Percentiles rank a stretch among this genome's conserved stretches.
Conservation (phyloP, 2,113 vertebrate genomes). For the Ceuthmochares aereus region DNA sequence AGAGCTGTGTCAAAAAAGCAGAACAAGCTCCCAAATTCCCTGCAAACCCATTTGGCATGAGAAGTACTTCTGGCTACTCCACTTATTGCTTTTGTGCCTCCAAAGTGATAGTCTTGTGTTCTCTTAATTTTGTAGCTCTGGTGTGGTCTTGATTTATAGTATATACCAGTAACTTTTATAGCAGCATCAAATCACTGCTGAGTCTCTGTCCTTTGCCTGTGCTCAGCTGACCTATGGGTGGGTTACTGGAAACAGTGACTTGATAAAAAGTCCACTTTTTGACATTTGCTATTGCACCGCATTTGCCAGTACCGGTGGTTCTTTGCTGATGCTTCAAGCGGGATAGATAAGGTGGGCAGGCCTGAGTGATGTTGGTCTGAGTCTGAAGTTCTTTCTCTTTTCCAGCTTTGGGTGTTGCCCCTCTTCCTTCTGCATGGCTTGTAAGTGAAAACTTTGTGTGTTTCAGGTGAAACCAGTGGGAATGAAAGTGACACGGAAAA, state of each 20-base stretch:
- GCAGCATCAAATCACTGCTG: not conserved
- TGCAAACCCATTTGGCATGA: not conserved
- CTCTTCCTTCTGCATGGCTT: not conserved
- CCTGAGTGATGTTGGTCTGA: not conserved
- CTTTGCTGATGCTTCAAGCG: not conserved
- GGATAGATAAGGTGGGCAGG: not conserved
- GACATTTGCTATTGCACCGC: not conserved
- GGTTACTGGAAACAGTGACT: not conserved
- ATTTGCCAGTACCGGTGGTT: not conserved
- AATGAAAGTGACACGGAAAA: slow-evolving; percentile 94
- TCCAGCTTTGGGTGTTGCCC: slow-evolving; percentile 33
- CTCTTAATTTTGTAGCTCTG: not conserved
- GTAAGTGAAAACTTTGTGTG: slow-evolving; percentile 49
- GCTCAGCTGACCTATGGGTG: not conserved
- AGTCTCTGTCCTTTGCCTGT: not conserved
- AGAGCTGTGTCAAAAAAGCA: not conserved
- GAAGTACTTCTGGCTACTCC: not conserved
- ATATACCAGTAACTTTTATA: not conserved
- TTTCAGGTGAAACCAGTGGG: slow-evolving; percentile 92
- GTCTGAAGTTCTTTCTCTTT: not conserved
- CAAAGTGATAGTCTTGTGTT: not conserved
- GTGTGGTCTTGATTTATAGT: not conserved
- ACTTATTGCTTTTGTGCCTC: not conserved
- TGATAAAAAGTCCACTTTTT: not conserved
- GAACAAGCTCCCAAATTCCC: not conserved